A percentile compares a stretch with the other conserved stretches of the same genome.
phyloP scores from a whole-genome alignment of 1,140 invertebrate genomes.

The Luehdorfia chinensis region DNA sequence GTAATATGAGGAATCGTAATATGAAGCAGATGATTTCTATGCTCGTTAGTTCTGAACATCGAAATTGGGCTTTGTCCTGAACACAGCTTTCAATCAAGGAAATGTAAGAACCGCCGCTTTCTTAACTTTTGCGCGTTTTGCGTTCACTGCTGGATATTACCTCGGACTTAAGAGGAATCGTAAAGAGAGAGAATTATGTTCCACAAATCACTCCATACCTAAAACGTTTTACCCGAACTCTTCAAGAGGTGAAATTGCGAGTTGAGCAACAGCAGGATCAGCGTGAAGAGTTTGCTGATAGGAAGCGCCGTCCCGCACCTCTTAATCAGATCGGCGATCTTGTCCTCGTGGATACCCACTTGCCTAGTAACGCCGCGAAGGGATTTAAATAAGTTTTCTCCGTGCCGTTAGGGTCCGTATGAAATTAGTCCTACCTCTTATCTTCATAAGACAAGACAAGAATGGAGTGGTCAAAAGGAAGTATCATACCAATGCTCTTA shows the following conservation, averaged over 20 bases:
- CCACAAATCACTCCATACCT: slow-evolving; percentile 24
- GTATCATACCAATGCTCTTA: slow-evolving; percentile 21
- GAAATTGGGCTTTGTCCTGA: slow-evolving; percentile 34
- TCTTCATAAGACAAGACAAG: not conserved
- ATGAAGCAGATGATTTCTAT: slow-evolving; percentile 57
- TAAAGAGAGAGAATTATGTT: slow-evolving; percentile 15
- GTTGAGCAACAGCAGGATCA: slow-evolving; percentile 18
- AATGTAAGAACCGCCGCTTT: slow-evolving; percentile 19
- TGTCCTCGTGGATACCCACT: slow-evolving; percentile 26
- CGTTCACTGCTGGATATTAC: slow-evolving; percentile 8
- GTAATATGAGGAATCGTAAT: no score
- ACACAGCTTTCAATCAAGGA: slow-evolving; percentile 13
- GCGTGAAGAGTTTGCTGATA: slow-evolving; percentile 12
- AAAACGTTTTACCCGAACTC: not conserved
- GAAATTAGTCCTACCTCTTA: slow-evolving; percentile 14
- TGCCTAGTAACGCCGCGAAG: slow-evolving; percentile 21
- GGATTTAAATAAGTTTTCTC: slow-evolving; percentile 30
- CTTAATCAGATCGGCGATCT: slow-evolving; percentile 17
- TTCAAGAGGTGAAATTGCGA: slow-evolving; percentile 8
- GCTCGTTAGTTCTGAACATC: slow-evolving; percentile 46
- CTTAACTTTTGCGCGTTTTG: slow-evolving; percentile 20
- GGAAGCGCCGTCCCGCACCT: no score
- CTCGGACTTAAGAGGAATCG: slow-evolving; percentile 12
- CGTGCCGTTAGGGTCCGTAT: slow-evolving; percentile 34
- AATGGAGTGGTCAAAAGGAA: slow-evolving; percentile 7